Evolutionary conservation across 2,888 invertebrate species (phyloP).

Genomic region (Biston stratarius): DNA sequence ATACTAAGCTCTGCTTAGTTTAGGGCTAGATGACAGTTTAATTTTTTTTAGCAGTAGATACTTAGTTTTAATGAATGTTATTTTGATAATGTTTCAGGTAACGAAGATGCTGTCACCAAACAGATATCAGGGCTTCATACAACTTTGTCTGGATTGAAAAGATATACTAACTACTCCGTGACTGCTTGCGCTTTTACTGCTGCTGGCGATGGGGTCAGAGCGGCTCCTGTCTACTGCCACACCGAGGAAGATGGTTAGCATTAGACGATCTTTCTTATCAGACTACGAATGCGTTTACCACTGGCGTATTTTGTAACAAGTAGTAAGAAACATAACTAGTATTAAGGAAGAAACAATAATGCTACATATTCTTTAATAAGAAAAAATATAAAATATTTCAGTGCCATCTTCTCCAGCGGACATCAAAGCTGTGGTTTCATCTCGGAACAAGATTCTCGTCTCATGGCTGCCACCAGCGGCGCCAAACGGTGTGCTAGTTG

Average conservation of each 20-base stretch:
- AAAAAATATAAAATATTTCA: slow-evolving; percentile 66
- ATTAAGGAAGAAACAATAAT: too few species aligned
- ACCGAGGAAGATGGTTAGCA: slow-evolving; percentile 94
- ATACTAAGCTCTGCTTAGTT: too few species aligned
- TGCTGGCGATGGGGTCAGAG: slow-evolving; percentile 95
- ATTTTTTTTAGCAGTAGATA: too few species aligned
- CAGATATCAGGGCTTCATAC: slow-evolving; percentile 90
- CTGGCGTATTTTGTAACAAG: too few species aligned
- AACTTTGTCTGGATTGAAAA: slow-evolving; percentile 91
- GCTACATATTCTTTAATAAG: not conserved
- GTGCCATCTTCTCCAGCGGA: slow-evolving; percentile 96
- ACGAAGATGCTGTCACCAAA: slow-evolving; percentile 92
- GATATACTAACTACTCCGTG: slow-evolving; percentile 97
- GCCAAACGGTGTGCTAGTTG: slow-evolving; percentile 93
- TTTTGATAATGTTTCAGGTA: slow-evolving; percentile 82
- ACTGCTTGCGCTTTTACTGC: slow-evolving; percentile 95
- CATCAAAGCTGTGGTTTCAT: slow-evolving; percentile 95
- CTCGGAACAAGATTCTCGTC: slow-evolving; percentile 93
- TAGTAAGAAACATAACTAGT: too few species aligned
- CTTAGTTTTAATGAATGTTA: slow-evolving; percentile 8
- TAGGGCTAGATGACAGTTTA: too few species aligned
- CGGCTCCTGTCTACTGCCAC: slow-evolving; percentile 93
- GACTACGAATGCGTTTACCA: too few species aligned
- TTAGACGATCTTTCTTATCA: not conserved
- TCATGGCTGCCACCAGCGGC: slow-evolving; percentile 95